A percentile compares a stretch with the other conserved stretches of the same genome.
These are phyloP conservation scores for Ivindomyrus marchei DNA, from an alignment of 2,113 vertebrate genomes.

Conservation along the genomic window DNA sequence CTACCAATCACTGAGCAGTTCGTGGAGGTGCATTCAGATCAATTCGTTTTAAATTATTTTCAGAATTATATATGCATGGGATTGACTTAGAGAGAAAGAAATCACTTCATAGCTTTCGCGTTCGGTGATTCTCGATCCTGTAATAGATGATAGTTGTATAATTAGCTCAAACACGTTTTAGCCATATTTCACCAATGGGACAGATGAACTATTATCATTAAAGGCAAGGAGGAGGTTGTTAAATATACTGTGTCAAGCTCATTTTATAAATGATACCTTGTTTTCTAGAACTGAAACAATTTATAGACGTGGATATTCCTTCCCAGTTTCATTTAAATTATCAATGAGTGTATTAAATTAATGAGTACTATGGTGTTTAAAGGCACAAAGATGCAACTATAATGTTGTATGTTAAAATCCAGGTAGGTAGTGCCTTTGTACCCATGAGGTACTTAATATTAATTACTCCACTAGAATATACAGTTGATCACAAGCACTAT, in stretches of 20 bases:
- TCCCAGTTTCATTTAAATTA: not conserved
- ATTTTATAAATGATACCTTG: not conserved
- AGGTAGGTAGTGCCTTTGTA: not conserved
- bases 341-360: not conserved
- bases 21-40: not conserved
- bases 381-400: not conserved
- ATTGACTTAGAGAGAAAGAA: not conserved
- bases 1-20: not conserved
- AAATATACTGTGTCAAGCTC: too few species aligned
- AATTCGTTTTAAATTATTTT: constrained; percentile 12
- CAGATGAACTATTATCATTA: not conserved
- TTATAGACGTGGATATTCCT: not conserved
- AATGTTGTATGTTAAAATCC: not conserved
- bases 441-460: not conserved
- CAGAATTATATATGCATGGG: not conserved
- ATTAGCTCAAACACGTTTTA: not conserved
- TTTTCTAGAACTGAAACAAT: not conserved
- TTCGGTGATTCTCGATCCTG: not conserved
- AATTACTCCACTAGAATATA: not conserved
- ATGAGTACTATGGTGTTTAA: not conserved
- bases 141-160: not conserved
- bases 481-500: not conserved
- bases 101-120: not conserved
- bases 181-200: not conserved
- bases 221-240: not conserved